phyloP scores from a whole-genome alignment of 2,113 vertebrate species.

The Elephas maximus region DNA sequence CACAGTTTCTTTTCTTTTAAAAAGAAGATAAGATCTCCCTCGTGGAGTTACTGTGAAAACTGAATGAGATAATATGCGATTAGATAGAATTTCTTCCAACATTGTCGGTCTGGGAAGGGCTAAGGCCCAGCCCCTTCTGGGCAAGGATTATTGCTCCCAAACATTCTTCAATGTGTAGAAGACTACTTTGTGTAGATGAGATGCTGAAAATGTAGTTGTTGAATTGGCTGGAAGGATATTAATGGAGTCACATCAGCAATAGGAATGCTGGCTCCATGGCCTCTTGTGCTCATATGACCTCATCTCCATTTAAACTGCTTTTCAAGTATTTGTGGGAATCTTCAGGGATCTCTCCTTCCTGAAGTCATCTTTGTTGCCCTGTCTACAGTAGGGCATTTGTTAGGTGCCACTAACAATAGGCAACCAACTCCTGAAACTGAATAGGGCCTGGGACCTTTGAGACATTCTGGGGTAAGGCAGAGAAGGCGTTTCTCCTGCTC shows the following conservation, averaged over 20 bases:
- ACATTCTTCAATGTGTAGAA: background rate
- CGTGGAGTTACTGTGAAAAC: background rate
- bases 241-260: background rate
- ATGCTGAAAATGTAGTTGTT: background rate
- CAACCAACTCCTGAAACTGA: background rate
- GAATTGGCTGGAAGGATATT: background rate
- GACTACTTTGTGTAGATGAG: background rate
- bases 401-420: background rate
- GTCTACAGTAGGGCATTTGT: background rate
- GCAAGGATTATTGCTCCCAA: background rate
- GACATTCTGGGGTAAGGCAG: background rate
- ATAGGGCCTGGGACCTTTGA: background rate
- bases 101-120: background rate
- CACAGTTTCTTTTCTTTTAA: constrained; percentile 6
- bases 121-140: background rate
- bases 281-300: background rate
- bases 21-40: background rate
- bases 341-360: background rate
- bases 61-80: background rate
- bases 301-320: background rate
- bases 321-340: background rate
- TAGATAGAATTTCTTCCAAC: background rate
- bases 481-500: background rate
- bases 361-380: background rate
- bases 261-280: background rate